Percentiles rank a stretch among this genome's conserved stretches.
These are phyloP conservation scores for Dryas iulia DNA, from an alignment of 1,140 invertebrate species.

Conservation along the genomic window DNA sequence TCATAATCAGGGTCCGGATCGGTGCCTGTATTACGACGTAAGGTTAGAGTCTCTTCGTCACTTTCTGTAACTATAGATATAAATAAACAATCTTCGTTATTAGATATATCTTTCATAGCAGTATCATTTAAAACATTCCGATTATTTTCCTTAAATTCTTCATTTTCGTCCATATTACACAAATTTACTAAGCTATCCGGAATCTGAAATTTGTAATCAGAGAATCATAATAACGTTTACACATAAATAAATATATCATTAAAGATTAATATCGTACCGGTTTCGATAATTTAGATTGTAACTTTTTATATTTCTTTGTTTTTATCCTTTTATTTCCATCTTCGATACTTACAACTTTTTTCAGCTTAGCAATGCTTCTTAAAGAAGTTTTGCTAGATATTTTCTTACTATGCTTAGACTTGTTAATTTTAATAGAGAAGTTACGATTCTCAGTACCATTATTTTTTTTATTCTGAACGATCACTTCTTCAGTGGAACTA, in stretches of 20 bases:
- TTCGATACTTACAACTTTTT: background rate
- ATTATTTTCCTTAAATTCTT: slow-evolving; percentile 6
- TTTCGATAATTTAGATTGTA: slow-evolving; percentile 36
- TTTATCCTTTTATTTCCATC: slow-evolving; percentile 32
- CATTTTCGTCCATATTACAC: slow-evolving; percentile 34
- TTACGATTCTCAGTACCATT: background rate
- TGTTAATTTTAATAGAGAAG: background rate
- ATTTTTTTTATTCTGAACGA: background rate
- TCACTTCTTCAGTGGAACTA: background rate
- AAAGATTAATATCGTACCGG: no score
- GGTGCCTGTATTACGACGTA: slow-evolving; percentile 51
- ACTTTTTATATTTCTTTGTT: slow-evolving; percentile 27
- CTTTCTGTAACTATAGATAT: slow-evolving; percentile 56
- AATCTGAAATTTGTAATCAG: slow-evolving; percentile 46
- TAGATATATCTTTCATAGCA: slow-evolving; percentile 29
- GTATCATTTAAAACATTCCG: slow-evolving; percentile 6
- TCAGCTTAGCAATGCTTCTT: background rate
- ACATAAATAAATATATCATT: no score
- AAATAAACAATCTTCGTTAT: slow-evolving; percentile 50
- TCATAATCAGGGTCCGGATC: slow-evolving; percentile 37
- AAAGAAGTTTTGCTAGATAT: background rate
- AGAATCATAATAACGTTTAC: no score
- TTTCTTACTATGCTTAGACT: background rate
- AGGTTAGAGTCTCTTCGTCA: slow-evolving; percentile 50
- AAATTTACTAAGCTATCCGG: slow-evolving; percentile 52